These are phyloP conservation scores for Leistus spinibarbis DNA, from an alignment of 2,888 invertebrate genomes.

Conservation along the genomic window DNA sequence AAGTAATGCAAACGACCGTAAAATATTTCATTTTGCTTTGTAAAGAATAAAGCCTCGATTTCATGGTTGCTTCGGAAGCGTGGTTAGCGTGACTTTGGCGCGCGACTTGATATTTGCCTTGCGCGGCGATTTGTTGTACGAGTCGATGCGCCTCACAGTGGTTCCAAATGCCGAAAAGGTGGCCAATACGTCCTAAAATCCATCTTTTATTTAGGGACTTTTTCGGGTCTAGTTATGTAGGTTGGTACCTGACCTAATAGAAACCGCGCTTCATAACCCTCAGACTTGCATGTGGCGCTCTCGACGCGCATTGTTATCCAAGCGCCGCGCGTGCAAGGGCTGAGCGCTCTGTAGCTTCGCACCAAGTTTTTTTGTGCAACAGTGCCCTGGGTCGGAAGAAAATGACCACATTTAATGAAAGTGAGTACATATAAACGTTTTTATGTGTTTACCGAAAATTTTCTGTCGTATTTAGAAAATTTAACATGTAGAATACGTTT, in stretches of 20 bases:
- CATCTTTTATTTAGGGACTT: neutral
- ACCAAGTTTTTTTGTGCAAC: neutral
- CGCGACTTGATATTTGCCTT: too few species aligned
- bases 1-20: too few species aligned
- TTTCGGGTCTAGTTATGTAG: neutral
- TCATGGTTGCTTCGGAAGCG: too few species aligned
- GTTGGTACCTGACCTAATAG: neutral
- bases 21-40: too few species aligned
- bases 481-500: neutral
- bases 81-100: too few species aligned
- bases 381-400: neutral
- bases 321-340: neutral
- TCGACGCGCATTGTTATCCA: neutral
- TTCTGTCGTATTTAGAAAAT: neutral
- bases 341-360: neutral
- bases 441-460: neutral
- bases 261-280: neutral
- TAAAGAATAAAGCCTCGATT: too few species aligned
- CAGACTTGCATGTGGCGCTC: neutral
- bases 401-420: neutral
- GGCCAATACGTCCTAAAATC: slow-evolving; percentile 1
- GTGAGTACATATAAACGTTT: neutral
- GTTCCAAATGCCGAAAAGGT: slow-evolving; percentile 1
- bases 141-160: neutral
- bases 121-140: too few species aligned